phyloP scores from a whole-genome alignment of 2,888 invertebrate species.

The Stratiomys singularior region DNA sequence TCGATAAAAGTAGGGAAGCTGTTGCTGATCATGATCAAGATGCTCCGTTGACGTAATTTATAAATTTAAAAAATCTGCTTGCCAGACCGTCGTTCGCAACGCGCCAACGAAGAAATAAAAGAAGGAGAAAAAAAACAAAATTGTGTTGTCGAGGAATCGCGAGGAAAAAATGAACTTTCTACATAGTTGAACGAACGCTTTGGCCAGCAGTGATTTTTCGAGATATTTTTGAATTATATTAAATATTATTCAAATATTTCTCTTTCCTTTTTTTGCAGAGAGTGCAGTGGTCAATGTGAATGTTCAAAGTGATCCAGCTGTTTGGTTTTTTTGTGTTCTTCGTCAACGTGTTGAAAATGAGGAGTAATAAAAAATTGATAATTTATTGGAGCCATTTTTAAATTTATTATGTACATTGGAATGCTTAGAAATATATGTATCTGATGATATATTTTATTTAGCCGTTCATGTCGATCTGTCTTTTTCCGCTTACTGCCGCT shows the following conservation, averaged over 20 bases:
- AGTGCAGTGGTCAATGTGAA: not conserved
- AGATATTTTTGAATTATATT: conserved; percentile 1
- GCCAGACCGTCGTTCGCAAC: conserved; percentile 27
- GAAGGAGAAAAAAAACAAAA: too few species aligned
- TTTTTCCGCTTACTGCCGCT: conserved; percentile 68
- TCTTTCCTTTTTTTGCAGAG: too few species aligned
- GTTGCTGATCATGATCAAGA: not conserved
- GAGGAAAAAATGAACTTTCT: not conserved
- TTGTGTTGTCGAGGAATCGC: not conserved
- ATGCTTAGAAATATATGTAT: too few species aligned
- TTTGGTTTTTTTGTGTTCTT: not conserved
- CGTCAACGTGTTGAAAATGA: not conserved
- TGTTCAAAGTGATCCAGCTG: not conserved
- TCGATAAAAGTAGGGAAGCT: not conserved
- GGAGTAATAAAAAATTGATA: not conserved
- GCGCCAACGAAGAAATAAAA: not conserved
- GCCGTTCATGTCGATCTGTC: conserved; percentile 65
- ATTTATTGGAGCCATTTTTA: not conserved
- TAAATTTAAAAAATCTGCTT: conserved; percentile 43
- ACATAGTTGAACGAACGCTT: conserved; percentile 33
- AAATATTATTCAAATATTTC: not conserved
- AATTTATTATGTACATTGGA: not conserved
- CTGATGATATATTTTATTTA: not conserved
- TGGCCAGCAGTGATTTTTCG: not conserved
- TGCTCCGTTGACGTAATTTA: conserved; percentile 43